These are phyloP conservation scores for Colossoma macropomum DNA, from an alignment of 2,113 vertebrate genomes.

Conservation along the genomic window DNA sequence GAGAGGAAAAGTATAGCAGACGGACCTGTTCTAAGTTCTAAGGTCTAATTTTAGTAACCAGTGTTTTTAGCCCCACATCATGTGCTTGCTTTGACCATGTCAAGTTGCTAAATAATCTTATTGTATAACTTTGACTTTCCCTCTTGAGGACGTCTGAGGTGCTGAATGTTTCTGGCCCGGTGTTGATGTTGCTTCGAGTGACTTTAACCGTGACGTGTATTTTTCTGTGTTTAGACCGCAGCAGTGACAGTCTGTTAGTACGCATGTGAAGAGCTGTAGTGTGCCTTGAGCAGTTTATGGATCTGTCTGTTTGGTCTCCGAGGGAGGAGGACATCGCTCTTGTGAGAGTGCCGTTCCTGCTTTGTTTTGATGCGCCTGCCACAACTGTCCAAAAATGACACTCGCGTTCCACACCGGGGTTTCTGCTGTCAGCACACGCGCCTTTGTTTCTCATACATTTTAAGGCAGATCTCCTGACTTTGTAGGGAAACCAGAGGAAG, in stretches of 20 bases:
- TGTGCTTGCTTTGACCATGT: no score
- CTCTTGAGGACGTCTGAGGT: no score
- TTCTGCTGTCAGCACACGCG: neutral
- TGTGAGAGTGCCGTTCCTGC: neutral
- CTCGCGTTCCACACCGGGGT: neutral
- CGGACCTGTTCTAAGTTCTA: no score
- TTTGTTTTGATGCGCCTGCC: constrained; percentile 20
- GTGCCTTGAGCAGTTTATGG: neutral
- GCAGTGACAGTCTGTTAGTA: neutral
- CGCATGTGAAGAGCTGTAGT: neutral
- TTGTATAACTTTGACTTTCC: no score
- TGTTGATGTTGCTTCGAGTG: neutral
- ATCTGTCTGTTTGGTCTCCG: neutral
- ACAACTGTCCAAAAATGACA: constrained; percentile 6
- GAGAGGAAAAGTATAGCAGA: no score
- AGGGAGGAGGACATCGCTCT: neutral
- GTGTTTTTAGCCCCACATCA: no score
- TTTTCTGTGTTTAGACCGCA: neutral
- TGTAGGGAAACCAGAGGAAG: no score
- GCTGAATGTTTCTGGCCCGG: neutral
- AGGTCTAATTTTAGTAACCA: no score
- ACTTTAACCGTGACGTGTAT: neutral
- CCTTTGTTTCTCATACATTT: no score
- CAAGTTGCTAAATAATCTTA: no score
- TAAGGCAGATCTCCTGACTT: no score